Percentiles rank a stretch among this genome's conserved stretches.
These are phyloP conservation scores for Chionoecetes opilio DNA, from an alignment of 1,140 invertebrate species.

Conservation along the genomic window DNA sequence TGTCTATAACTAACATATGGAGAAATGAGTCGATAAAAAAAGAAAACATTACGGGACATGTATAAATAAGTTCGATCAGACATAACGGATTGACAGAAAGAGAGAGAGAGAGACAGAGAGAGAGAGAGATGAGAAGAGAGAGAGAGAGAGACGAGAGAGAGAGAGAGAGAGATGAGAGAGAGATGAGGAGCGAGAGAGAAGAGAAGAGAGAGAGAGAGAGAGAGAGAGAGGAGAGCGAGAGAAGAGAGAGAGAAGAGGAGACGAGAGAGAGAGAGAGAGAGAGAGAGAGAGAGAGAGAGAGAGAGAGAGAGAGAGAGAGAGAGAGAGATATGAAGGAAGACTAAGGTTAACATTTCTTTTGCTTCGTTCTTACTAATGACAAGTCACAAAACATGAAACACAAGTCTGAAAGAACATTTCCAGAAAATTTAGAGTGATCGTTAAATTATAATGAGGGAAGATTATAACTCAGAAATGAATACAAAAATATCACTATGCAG, in stretches of 20 bases:
- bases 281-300: slow-evolving; percentile 39
- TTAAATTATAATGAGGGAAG: neutral
- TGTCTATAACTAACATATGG: no score
- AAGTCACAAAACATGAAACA: neutral
- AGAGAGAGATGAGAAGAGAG: neutral
- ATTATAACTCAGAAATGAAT: neutral
- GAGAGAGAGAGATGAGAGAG: neutral
- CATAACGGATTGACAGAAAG: no score
- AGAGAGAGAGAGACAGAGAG: no score
- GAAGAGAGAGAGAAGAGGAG: neutral
- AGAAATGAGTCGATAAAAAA: no score
- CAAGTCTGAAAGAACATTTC: neutral
- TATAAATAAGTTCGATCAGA: no score
- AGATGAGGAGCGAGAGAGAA: neutral
- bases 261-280: slow-evolving; percentile 17
- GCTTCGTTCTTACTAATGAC: neutral
- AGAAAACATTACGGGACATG: no score
- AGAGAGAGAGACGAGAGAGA: no score
- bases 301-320: slow-evolving; percentile 50
- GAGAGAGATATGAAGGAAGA: neutral
- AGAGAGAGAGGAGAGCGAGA: slow-evolving; percentile 4
- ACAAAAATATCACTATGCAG: no score
- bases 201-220: neutral
- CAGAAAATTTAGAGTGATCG: neutral
- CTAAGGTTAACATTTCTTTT: neutral